Conservation (phyloP, 2,888 invertebrate species). For the Caenorhabditis uteleia region DNA sequence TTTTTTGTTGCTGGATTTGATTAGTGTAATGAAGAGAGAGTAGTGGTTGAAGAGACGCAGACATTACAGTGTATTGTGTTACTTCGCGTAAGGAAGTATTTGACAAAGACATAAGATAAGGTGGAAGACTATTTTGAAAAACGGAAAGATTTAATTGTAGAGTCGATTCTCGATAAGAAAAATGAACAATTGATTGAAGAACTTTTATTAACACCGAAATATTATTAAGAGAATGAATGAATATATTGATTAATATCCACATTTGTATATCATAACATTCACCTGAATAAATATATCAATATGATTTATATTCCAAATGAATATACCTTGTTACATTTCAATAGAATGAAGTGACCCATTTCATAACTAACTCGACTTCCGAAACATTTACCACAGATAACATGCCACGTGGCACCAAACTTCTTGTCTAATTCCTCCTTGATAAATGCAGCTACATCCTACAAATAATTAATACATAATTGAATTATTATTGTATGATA, state of each 20-base stretch:
- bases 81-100: no score
- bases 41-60: neutral
- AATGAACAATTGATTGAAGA: no score
- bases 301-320: neutral
- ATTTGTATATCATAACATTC: slow-evolving; percentile 55
- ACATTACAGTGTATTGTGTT: no score
- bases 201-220: neutral
- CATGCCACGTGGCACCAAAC: slow-evolving; percentile 52
- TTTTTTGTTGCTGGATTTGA: slow-evolving; percentile 1
- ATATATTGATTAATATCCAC: slow-evolving; percentile 48
- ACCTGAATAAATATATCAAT: slow-evolving; percentile 30
- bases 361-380: slow-evolving; percentile 53
- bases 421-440: slow-evolving; percentile 54
- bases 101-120: no score
- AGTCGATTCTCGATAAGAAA: no score
- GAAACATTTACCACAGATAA: slow-evolving; percentile 51
- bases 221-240: neutral
- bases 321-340: slow-evolving; percentile 47
- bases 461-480: slow-evolving; percentile 6
- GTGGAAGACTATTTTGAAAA: no score
- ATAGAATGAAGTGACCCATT: slow-evolving; percentile 52
- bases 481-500: neutral
- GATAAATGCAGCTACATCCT: slow-evolving; percentile 52
- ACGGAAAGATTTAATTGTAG: no score
- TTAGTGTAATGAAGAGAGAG: slow-evolving; percentile 7